These are phyloP conservation scores for Coptotermes formosanus DNA, from an alignment of 1,140 invertebrate species.

Conservation along the genomic window DNA sequence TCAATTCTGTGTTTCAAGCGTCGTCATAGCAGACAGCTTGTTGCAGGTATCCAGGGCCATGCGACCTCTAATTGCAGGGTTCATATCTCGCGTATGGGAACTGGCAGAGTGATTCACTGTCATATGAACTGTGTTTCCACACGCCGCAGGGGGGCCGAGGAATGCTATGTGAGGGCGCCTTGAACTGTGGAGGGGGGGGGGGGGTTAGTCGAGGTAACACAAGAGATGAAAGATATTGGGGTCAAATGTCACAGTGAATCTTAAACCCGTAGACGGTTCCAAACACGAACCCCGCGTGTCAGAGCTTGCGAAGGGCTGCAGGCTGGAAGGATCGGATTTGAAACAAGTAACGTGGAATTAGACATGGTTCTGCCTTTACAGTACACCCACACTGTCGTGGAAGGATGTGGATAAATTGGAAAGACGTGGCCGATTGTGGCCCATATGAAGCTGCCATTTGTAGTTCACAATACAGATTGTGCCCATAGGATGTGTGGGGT, in stretches of 20 bases:
- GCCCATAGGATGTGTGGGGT: no score
- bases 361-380: not conserved
- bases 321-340: not conserved
- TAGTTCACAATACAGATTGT: no score
- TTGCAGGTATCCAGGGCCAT: not conserved
- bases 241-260: slow-evolving; percentile 7
- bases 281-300: not conserved
- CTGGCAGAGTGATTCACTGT: not conserved
- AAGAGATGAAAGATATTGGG: not conserved
- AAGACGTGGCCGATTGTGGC: no score
- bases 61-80: not conserved
- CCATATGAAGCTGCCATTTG: no score
- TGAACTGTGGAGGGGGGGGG: not conserved
- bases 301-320: not conserved
- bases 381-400: not conserved
- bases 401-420: not conserved
- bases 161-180: not conserved
- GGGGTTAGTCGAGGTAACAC: not conserved
- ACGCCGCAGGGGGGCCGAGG: not conserved
- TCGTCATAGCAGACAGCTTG: not conserved
- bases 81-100: not conserved
- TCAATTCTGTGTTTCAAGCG: not conserved
- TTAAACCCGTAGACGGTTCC: not conserved
- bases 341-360: not conserved
- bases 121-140: not conserved